These are phyloP conservation scores for Netelia virgata DNA, from an alignment of 2,888 invertebrate genomes.

Conservation along the genomic window DNA sequence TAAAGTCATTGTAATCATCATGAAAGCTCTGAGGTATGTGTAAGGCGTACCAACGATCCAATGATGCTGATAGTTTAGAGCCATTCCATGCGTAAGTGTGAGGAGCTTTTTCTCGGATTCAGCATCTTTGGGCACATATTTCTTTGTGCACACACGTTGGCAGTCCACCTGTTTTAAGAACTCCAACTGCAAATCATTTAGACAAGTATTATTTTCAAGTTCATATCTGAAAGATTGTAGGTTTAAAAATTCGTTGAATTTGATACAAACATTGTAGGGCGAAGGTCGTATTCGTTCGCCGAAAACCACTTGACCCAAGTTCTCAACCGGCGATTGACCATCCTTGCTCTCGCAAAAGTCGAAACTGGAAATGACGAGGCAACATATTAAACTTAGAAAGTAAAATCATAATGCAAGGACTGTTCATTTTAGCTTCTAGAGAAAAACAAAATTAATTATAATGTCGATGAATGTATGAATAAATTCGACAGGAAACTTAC, in stretches of 20 bases:
- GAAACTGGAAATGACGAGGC: conserved; percentile 87
- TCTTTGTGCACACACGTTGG: conserved; percentile 89
- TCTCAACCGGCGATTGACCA: conserved; percentile 96
- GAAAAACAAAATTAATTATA: neutral
- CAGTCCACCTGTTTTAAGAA: conserved; percentile 92
- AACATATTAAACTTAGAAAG: neutral
- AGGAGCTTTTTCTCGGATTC: conserved; percentile 90
- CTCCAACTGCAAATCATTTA: conserved; percentile 85
- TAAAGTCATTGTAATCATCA: neutral
- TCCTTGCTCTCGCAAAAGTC: conserved; percentile 94
- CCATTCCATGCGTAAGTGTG: conserved; percentile 95
- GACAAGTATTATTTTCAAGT: neutral
- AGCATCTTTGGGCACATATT: conserved; percentile 90
- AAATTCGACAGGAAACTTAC: conserved; percentile 85
- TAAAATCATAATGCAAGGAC: neutral
- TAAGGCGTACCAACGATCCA: conserved; percentile 92
- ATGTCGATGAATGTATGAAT: neutral
- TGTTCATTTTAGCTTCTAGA: neutral
- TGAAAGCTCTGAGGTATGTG: neutral
- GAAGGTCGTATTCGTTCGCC: conserved; percentile 99
- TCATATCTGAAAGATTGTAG: neutral
- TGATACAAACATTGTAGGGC: conserved; percentile 90
- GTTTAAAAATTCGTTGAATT: neutral
- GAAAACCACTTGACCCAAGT: conserved; percentile 99
- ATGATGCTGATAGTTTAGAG: conserved; percentile 98